Base-by-base conservation (phyloP, 2,888 invertebrate species). In the Stenodera caucasica region DNA sequence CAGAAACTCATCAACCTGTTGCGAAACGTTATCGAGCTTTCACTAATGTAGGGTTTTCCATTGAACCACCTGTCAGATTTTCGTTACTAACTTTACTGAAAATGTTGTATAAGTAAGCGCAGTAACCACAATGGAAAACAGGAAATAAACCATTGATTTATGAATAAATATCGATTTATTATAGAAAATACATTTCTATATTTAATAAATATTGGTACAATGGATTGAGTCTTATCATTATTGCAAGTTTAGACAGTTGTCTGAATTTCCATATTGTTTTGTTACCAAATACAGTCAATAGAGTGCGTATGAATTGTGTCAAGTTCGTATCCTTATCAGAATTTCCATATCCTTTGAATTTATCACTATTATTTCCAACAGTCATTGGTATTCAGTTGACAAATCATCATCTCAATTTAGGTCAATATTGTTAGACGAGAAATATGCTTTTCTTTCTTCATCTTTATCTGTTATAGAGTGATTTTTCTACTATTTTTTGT, bases 41-140 rank as follows among this genome's bases (percentile, higher is more conserved):
- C 32, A 32, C n/a, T n/a, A n/a, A n/a, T n/a, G 29, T 37, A 14
- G n/a, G 53, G 32, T 23, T 54, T 50, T 45, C 33, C 15, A 14
- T 12, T 57, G 35, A 63, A 63, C 60, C 63, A 63, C 63, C 63
- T 63, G 63, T 63, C 63, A 63, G 63, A 63, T 57, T 54, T 37
- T 29, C 3, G 51, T 45, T 45, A 45, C 45, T 45, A 45, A 21
- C 45, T 45, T 21, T 45, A 45, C 45, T 45, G 45, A 45, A 45
- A 45, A 45, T 45, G 45, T 45, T 45, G 45, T 45, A 18, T 11
- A 18, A 35, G 45, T 21, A 45, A 18, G 45, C 45, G 45, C 45
- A 45, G 45, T 45, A 45, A 45, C 45, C 6, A 45, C 45, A 21
- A 21, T 45, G 12, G 11, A 45, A 4, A 18, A 21, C 45, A 45